Evolutionary conservation across 2,888 invertebrate species (phyloP), one percentile per base, ranked within the genome.

Genomic region (Biston stratarius): DNA sequence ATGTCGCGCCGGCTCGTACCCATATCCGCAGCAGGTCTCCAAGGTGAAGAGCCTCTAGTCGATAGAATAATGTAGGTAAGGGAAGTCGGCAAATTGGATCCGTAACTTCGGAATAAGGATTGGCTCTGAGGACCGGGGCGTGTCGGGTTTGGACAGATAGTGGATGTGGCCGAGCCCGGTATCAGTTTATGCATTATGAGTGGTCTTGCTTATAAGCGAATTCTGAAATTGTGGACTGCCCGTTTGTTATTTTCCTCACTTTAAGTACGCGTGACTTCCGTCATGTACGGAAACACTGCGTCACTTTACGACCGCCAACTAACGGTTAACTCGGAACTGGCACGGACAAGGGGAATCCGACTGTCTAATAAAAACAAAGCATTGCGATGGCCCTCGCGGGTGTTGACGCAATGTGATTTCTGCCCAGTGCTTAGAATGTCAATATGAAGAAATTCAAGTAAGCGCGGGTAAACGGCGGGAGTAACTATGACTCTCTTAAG

Each of bases 11-110:
- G 85, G 80, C 79, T 94, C 95, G 95, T 96, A 95, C 95, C 95
- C 94, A 95, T 95, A 95, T 95, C 95, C 95, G 95, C 95, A 96
- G 95, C 96, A 96, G 96, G 96, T 96, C 95, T 96, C 95, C 95
- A 95, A 96, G 95, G 95, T 95, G 91, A 95, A 93, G 91, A 95
- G 95, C 95, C 95, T 95, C 94, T 95, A 94, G 95, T 95, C 94
- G 80, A 82, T 83, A 83, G 82, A 95, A 91, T 94, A 95, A 96
- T 95, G 95, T 95, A 95, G 95, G 94, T 95, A 95, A 95, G 95
- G 94, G 94, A 95, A 95, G 95, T 95, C 95, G 95, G 94, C 95
- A 96, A 96, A 95, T 92, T 94, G 89, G 95, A 95, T 94, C 94
- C 92, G 94, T 94, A 94, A 94, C 94, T 94, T 95, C 94, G 95